Evolutionary conservation across 2,113 vertebrate species (phyloP).

Genomic region (Garra rufa): DNA sequence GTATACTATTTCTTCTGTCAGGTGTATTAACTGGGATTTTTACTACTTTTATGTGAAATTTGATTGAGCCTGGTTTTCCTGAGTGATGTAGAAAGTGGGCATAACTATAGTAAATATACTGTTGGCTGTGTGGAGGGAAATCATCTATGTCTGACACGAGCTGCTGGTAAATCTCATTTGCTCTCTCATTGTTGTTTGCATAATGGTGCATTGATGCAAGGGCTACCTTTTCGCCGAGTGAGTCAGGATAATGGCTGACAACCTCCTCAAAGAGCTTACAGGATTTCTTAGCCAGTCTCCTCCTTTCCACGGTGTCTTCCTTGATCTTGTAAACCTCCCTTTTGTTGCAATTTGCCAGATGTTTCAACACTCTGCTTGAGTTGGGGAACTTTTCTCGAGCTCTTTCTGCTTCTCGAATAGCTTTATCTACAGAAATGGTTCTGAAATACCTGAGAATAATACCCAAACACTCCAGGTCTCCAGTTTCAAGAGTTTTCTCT

Average conservation of each 20-base stretch:
- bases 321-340: background rate
- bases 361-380: background rate
- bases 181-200: background rate
- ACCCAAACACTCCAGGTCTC: background rate
- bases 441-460: background rate
- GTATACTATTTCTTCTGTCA: background rate
- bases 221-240: background rate
- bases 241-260: background rate
- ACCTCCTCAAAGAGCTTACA: background rate
- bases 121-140: background rate
- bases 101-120: slow-evolving; percentile 9
- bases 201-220: background rate
- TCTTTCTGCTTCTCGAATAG: background rate
- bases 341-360: slow-evolving; percentile 7
- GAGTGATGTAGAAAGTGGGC: background rate
- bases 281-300: background rate
- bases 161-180: slow-evolving; percentile 14
- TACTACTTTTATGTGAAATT: background rate
- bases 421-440: background rate
- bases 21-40: background rate
- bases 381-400: background rate
- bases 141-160: background rate
- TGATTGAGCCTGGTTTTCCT: background rate
- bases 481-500: background rate
- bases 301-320: background rate